phyloP scores from a whole-genome alignment of 2,888 invertebrate species.

The Subacronicta megacephala region DNA sequence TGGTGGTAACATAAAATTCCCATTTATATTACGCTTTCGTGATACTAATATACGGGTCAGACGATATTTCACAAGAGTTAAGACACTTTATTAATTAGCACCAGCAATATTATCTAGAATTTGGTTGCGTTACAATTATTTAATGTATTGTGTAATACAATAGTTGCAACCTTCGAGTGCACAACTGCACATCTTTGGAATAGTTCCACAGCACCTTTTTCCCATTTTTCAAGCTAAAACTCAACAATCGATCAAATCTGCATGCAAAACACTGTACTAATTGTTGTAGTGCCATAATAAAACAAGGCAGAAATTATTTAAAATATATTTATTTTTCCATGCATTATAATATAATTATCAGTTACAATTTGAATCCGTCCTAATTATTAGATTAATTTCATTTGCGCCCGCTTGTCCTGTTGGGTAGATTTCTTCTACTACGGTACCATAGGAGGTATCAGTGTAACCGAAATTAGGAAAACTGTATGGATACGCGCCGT shows the following conservation, averaged over 20 bases:
- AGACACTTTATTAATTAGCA: constrained; percentile 10
- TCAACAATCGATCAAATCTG: too few species aligned
- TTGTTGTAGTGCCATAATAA: too few species aligned
- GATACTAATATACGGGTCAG: constrained; percentile 14
- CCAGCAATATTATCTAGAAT: constrained; percentile 3
- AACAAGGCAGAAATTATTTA: constrained; percentile 10
- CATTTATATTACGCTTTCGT: constrained; percentile 40
- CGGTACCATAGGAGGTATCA: constrained; percentile 21
- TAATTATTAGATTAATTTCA: constrained; percentile 46
- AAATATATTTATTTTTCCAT: constrained; percentile 28
- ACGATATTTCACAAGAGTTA: constrained; percentile 40
- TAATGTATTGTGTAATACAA: constrained; percentile 1
- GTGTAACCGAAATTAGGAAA: constrained; percentile 13
- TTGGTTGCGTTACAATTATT: not conserved
- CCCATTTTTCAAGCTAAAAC: not conserved
- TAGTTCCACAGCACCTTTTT: too few species aligned
- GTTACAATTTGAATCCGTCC: constrained; percentile 23
- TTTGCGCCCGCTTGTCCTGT: not conserved
- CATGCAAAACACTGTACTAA: too few species aligned
- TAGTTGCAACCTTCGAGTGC: too few species aligned
- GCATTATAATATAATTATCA: constrained; percentile 1
- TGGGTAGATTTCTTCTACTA: constrained; percentile 16
- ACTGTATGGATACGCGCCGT: constrained; percentile 10
- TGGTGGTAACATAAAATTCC: constrained; percentile 3
- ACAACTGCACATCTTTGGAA: too few species aligned